Evolutionary conservation across 2,888 invertebrate species (phyloP).

Genomic region (Apodemia mormo): DNA sequence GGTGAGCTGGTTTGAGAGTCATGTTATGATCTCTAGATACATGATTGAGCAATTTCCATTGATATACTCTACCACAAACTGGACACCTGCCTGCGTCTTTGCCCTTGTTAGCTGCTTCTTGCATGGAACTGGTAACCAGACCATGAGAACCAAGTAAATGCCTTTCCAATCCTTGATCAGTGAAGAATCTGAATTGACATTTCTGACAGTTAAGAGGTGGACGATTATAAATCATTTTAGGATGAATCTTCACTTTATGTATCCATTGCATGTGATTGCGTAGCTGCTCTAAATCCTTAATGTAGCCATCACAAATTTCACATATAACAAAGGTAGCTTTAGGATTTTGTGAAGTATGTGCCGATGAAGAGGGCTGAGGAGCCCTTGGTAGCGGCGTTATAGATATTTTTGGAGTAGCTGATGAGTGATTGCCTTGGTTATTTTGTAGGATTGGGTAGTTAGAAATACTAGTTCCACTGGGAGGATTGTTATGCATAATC

Average conservation of each 20-base stretch:
- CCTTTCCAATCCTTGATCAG: conserved; percentile 97
- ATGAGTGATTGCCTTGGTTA: conserved; percentile 55
- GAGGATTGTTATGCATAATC: conserved; percentile 84
- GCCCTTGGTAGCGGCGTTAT: conserved; percentile 93
- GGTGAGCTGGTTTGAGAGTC: conserved; percentile 95
- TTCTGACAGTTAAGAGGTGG: conserved; percentile 98
- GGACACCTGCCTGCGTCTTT: conserved; percentile 97
- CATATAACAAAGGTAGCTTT: conserved; percentile 96
- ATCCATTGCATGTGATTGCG: conserved; percentile 99
- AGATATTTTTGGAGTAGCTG: conserved; percentile 94
- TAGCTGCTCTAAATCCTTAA: conserved; percentile 96
- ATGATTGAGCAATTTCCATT: conserved; percentile 93
- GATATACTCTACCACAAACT: conserved; percentile 93
- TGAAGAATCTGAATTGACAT: conserved; percentile 97
- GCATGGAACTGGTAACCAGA: conserved; percentile 97
- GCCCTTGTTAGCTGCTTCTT: conserved; percentile 96
- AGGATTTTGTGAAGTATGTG: conserved; percentile 59
- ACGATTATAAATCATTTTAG: conserved; percentile 96
- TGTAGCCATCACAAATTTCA: conserved; percentile 98
- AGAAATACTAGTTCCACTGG: conserved; percentile 65
- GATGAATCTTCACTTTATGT: conserved; percentile 98
- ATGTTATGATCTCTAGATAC: conserved; percentile 96
- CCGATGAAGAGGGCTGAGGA: conserved; percentile 70
- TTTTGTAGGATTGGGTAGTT: conserved; percentile 70
- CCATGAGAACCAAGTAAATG: conserved; percentile 97